Evolutionary conservation across 2,797 vertebrate species (phyloP), one percentile per base, ranked within the genome.

Genomic region (Hirundo rustica): DNA sequence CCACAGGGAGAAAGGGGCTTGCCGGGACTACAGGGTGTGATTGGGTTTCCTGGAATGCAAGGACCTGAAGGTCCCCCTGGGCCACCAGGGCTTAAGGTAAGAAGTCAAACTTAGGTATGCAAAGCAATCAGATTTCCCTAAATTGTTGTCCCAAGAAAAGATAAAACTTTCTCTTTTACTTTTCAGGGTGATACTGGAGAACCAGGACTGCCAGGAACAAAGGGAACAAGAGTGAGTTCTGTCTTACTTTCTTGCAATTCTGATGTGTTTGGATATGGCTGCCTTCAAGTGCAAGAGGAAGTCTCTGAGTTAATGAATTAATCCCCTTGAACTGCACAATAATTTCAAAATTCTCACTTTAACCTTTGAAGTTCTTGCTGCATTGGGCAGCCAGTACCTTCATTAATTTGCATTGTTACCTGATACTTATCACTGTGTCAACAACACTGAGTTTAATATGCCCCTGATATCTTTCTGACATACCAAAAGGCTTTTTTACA

Each of bases 21-120:
- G 65, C 98, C 98, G 5, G 99, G 99, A 75, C 96, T 99, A 85
- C 98, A 98, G 95, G 99, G 99, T 71, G 98, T 98, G 79, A 98
- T 99, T 97, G 99, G 99, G 68, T 99, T 99, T 97, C 99, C 99
- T 55, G 99, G 99, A 92, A 98, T 99, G 98, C 99, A 99, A 95
- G 99, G 99, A 95, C 98, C 98, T 16, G 99, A 99, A 96, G 99
- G 99, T 53, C 99, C 98, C 1, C 88, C 98, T 70, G 99, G 99
- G 26, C 96, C 98, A 57, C 98, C 98, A 47, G 99, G 99, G 65
- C 97, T 98, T n/a, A 99, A 99, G 98, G 99, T 99, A 95, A 97
- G 94, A 86, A 76, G 26, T 50, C n/a, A 38, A 87, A 18, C 23
- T 91, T 86, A 53, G 30, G 9, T 92, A 55, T 47, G 72, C 61